phyloP scores from a whole-genome alignment of 2,113 vertebrate species.

The Rhabdomys dilectus region DNA sequence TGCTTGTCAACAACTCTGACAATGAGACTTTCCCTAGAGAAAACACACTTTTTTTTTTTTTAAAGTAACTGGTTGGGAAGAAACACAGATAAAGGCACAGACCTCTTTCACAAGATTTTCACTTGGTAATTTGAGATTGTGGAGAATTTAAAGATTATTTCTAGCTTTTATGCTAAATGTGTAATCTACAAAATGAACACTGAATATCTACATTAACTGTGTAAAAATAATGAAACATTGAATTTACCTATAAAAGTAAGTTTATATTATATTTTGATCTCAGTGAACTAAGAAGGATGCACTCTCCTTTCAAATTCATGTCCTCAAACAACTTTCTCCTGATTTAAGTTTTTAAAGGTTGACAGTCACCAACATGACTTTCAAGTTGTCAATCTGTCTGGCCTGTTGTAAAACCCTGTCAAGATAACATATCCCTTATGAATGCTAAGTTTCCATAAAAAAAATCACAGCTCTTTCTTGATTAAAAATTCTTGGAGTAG shows the following conservation, averaged over 20 bases:
- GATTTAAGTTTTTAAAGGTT: not conserved
- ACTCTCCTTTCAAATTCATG: constrained; percentile 17
- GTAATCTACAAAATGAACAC: not conserved
- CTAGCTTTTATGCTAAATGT: not conserved
- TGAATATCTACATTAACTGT: constrained; percentile 12
- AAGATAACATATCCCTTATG: not conserved
- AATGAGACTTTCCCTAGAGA: not conserved
- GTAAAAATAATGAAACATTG: constrained; percentile 41
- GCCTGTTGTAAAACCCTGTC: constrained; percentile 1
- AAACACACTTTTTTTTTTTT: not conserved
- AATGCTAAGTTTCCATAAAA: not conserved
- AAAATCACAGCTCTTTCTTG: constrained; percentile 13
- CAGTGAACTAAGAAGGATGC: constrained; percentile 37
- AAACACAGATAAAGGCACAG: not conserved
- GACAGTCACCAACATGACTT: not conserved
- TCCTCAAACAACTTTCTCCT: constrained; percentile 11
- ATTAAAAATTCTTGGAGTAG: constrained; percentile 13
- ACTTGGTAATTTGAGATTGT: constrained; percentile 1
- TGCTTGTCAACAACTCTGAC: not conserved
- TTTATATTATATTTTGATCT: constrained; percentile 64
- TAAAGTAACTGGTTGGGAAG: not conserved
- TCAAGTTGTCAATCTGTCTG: constrained; percentile 11
- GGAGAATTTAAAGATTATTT: not conserved
- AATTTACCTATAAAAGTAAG: constrained; percentile 61
- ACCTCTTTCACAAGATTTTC: not conserved